Conservation (phyloP, 2,888 invertebrate species). For the Calameuta idolon region DNA sequence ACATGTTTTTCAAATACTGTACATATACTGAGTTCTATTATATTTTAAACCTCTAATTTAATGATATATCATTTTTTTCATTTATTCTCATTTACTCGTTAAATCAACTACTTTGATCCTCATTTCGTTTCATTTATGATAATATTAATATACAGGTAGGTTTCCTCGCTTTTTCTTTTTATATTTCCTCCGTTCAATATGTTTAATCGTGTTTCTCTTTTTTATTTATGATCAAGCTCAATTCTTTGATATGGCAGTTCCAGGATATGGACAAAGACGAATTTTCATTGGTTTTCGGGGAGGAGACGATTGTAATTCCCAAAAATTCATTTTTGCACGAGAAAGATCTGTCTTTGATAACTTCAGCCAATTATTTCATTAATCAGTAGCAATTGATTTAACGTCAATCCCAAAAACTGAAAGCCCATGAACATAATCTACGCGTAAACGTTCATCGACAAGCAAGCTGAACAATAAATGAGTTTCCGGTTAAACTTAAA, state of each 20-base stretch:
- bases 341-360: neutral
- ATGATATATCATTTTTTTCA: slow-evolving; percentile 68
- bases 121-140: slow-evolving; percentile 65
- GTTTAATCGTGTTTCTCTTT: slow-evolving; percentile 38
- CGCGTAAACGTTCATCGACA: slow-evolving; percentile 60
- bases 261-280: slow-evolving; percentile 73
- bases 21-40: slow-evolving; percentile 71
- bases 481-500: slow-evolving; percentile 25
- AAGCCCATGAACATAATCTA: slow-evolving; percentile 40
- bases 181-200: slow-evolving; percentile 45
- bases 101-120: slow-evolving; percentile 66
- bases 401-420: neutral
- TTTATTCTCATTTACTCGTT: slow-evolving; percentile 64
- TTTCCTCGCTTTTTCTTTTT: slow-evolving; percentile 46
- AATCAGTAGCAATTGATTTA: neutral
- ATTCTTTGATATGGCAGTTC: slow-evolving; percentile 76
- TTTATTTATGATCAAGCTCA: slow-evolving; percentile 64
- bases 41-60: slow-evolving; percentile 68
- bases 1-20: slow-evolving; percentile 87
- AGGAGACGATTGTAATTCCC: neutral
- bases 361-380: neutral
- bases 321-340: neutral
- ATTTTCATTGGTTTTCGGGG: slow-evolving; percentile 9
- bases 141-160: slow-evolving; percentile 64
- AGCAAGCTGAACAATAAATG: slow-evolving; percentile 19